Percentiles rank a stretch among this genome's conserved stretches.
Evolutionary conservation across 2,113 vertebrate species (phyloP).

Genomic region (Acrocephalus arundinaceus): DNA sequence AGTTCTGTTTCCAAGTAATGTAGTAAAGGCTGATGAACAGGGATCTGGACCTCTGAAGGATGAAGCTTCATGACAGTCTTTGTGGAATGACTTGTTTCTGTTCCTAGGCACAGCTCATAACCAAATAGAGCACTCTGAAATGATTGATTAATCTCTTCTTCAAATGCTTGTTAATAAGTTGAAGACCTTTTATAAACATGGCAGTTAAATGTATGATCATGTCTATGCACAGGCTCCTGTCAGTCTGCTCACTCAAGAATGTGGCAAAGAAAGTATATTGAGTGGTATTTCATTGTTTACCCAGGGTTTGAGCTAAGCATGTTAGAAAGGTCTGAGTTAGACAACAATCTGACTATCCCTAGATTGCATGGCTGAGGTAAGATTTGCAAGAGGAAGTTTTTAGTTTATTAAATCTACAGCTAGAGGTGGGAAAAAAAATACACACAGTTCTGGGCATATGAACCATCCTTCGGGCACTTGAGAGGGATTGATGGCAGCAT

Average conservation of each 20-base stretch:
- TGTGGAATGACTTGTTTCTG: neutral
- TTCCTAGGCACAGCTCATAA: neutral
- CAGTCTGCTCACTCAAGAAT: neutral
- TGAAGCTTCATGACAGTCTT: neutral
- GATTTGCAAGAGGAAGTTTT: neutral
- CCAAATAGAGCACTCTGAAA: neutral
- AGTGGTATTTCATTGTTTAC: neutral
- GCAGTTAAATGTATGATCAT: neutral
- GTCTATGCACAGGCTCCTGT: neutral
- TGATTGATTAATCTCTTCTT: neutral
- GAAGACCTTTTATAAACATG: neutral
- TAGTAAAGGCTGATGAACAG: neutral
- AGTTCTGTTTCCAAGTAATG: neutral
- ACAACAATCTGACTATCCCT: neutral
- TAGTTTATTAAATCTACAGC: constrained; percentile 10
- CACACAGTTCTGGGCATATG: neutral
- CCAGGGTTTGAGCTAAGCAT: neutral
- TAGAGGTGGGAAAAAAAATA: neutral
- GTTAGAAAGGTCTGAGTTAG: neutral
- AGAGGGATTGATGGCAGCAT: constrained; percentile 38
- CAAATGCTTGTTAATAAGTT: neutral
- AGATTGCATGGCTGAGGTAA: neutral
- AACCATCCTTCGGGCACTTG: constrained; percentile 1
- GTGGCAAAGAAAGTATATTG: neutral
- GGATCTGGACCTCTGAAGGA: neutral